Base-by-base conservation (phyloP, 2,888 invertebrate genomes). In the Ophonus ardosiacus region DNA sequence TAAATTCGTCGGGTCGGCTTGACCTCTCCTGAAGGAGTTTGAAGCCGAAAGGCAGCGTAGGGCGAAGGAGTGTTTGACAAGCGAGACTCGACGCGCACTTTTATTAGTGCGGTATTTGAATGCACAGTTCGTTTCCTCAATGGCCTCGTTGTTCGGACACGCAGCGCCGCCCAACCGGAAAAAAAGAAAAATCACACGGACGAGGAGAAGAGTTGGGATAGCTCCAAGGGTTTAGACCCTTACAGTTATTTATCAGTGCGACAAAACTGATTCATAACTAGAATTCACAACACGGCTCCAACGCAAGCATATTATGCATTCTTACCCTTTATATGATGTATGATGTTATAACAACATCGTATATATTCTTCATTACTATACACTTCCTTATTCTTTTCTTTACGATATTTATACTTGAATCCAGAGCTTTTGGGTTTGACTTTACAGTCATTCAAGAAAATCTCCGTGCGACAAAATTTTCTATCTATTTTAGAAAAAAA, bases 101-200 rank as follows among this genome's bases (percentile, higher is more conserved):
- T 83, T 83, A 83, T 83, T 83, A 74, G 82, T 78, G 68, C 71
- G 63, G 82, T 61, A 83, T 83, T 83, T 83, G 83, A 83, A 83
- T 83, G 71, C 76, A 63, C 51, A 82, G 83, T 83, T 24, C 57
- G 83, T 83, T 74, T 57, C 31, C 59, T 38, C 74, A 38, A 83
- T 74, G 74, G 76, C 68, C 21, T 83, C 83, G 83, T 74, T 76
- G 15, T 57, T 76, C 71, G 83, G 76, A 76, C 57, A 83, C 76
- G 83, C 74, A 74, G 71, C 17, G 56, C 74, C 40, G 63, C 24
- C 74, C 83, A 83, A 83, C 71, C 57, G 83, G 83, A 83, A 83
- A 83, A 51, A 83, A 83, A 83, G 83, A 83, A 83, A 83, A 76
- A 83, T 83, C 71, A 43, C 71, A 17, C n/a, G 61, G 79, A n/a